Base-by-base conservation (phyloP, 2,797 vertebrate species). In the Odontamblyopus rebecca region DNA sequence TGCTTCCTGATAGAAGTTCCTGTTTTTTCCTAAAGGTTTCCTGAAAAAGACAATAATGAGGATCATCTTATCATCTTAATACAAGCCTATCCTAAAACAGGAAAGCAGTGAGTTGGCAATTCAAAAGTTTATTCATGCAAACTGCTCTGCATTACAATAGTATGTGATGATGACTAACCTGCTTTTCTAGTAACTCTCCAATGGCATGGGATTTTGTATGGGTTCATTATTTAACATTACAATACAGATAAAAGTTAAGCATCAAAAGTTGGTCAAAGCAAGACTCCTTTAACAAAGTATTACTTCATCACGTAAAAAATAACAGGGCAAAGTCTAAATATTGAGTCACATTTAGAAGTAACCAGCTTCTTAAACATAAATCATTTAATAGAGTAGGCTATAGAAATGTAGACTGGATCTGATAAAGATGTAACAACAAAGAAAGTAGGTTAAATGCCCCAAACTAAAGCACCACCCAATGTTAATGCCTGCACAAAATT, bases 1-100 rank as follows among this genome's bases (percentile, higher is more conserved):
- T 76, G 86, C 79, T 88, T 89, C 86, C 89, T 81, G 83, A 69
- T 68, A 61, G 30, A 73, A 53, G 74, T 78, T 90, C 77, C 80
- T 76, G 77, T 69, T 74, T 82, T 63, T 56, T 68, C 68, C 64
- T 32, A 62, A 61, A 70, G 44, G 54, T 48, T 75, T 83, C 77
- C 83, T 74, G 65, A 18, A 16, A 1, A 19, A 67, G 60, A 15
- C 67, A 61, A 68, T 18, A 15, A 0, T 5, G 51, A 67, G 64
- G 64, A 29, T 66, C 38, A 26, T 64, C n/a, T 64, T 48, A 26
- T 64, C 38, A 26, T 26, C 7, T 11, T 2, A 66, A 29, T 51
- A 4, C 64, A 38, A 26, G 41, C 38, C 57, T 35, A 41, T n/a
- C 23, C 5, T 4, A 18, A 65, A 9, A 23, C 12, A 29, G 12